Percentiles rank a stretch among this genome's conserved stretches.
phyloP scores from a whole-genome alignment of 2,113 vertebrate species.

The Engystomops pustulosus region DNA sequence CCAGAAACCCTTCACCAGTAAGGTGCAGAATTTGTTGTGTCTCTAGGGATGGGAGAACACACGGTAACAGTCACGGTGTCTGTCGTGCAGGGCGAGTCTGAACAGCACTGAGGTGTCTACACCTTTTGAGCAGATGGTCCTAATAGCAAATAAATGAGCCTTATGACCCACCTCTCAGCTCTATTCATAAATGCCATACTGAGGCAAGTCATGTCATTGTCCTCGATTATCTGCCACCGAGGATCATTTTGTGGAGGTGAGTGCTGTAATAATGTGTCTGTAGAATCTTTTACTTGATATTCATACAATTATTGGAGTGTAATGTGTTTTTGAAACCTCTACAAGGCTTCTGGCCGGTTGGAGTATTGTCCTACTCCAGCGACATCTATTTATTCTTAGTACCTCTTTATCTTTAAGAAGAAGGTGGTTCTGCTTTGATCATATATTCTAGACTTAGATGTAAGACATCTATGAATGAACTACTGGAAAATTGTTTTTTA shows the following conservation, averaged over 20 bases:
- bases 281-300: too few relatives aligned
- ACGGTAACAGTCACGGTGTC: slow-evolving; percentile 38
- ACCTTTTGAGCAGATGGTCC: not conserved
- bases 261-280: not conserved
- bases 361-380: too few relatives aligned
- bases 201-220: not conserved
- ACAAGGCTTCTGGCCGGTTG: too few relatives aligned
- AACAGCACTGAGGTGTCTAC: slow-evolving; percentile 28
- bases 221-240: not conserved
- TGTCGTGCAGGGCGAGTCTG: slow-evolving; percentile 5
- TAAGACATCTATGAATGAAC: too few relatives aligned
- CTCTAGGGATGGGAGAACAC: slow-evolving; percentile 43
- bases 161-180: not conserved
- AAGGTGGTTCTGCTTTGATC: too few relatives aligned
- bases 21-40: slow-evolving; percentile 27
- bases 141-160: not conserved
- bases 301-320: not conserved
- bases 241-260: not conserved
- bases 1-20: not conserved
- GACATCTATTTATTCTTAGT: too few relatives aligned
- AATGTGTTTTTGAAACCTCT: not conserved
- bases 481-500: too few relatives aligned
- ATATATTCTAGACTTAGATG: too few relatives aligned
- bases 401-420: too few relatives aligned
- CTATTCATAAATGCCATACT: not conserved